phyloP scores from a whole-genome alignment of 2,113 vertebrate species.

The Piprites chloris region DNA sequence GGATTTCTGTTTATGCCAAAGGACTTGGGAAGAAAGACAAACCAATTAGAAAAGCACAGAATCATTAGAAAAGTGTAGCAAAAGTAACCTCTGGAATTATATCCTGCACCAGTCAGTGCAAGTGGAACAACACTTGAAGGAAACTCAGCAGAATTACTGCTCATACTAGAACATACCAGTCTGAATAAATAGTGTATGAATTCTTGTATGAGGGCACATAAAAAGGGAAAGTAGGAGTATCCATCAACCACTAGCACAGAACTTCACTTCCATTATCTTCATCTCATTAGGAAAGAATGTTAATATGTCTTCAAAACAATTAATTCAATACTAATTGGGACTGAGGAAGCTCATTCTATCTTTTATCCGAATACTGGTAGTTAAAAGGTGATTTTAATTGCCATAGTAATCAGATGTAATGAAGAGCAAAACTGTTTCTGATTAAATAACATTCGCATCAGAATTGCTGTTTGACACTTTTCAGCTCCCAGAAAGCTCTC shows the following conservation, averaged over 20 bases:
- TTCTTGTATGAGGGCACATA: not conserved
- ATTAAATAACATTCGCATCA: constrained; percentile 73
- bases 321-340: constrained; percentile 65
- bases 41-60: not conserved
- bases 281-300: constrained; percentile 17
- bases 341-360: constrained; percentile 43
- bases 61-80: not conserved
- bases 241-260: constrained; percentile 3
- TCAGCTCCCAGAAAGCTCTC: constrained; percentile 29
- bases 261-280: constrained; percentile 15
- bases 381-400: constrained; percentile 73
- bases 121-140: not conserved
- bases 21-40: not conserved
- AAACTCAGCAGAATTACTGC: not conserved
- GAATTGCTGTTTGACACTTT: not conserved
- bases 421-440: constrained; percentile 67
- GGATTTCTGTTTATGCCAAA: not conserved
- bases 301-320: constrained; percentile 62
- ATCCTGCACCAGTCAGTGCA: not conserved
- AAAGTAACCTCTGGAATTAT: not conserved
- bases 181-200: not conserved
- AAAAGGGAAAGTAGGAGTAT: constrained; percentile 11
- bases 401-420: constrained; percentile 65
- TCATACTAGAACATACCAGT: not conserved
- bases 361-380: constrained; percentile 35